A percentile compares a stretch with the other conserved stretches of the same genome.
Conservation (phyloP, 2,113 vertebrate genomes). For the Tragulus kanchil region DNA sequence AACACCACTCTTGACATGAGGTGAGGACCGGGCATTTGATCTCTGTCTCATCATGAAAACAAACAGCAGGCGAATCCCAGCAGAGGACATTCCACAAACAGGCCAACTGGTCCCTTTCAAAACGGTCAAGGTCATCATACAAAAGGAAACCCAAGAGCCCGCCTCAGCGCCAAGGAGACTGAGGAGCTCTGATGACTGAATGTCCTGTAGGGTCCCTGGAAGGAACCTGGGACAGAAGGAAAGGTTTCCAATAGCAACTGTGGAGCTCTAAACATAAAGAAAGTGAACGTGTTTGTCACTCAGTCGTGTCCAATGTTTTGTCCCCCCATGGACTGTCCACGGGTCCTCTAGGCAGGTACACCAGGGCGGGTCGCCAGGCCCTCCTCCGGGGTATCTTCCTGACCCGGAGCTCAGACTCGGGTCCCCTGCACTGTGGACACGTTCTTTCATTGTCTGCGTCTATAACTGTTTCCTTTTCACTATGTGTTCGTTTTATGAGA, state of each 20-base stretch:
- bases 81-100: fast-evolving
- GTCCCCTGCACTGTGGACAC: neutral
- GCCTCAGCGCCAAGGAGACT: too few species aligned
- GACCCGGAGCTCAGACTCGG: neutral
- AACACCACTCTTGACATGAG: fast-evolving
- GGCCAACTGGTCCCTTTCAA: neutral
- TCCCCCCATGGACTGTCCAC: neutral
- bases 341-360: neutral
- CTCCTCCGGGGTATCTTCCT: neutral
- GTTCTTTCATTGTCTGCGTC: neutral
- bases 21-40: fast-evolving
- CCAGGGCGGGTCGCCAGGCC: neutral
- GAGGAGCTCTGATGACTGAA: fast-evolving
- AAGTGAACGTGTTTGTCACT: neutral
- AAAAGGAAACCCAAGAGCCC: fast-evolving
- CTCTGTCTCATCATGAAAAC: neutral
- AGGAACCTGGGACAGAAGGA: too few species aligned
- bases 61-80: fast-evolving
- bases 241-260: too few species aligned
- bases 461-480: neutral
- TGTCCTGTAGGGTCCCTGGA: fast-evolving
- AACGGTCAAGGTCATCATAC: neutral
- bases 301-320: neutral
- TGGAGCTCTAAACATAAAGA: neutral
- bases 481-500: neutral